Evolutionary conservation across 2,888 invertebrate species (phyloP).

Genomic region (Hypsopygia costalis): DNA sequence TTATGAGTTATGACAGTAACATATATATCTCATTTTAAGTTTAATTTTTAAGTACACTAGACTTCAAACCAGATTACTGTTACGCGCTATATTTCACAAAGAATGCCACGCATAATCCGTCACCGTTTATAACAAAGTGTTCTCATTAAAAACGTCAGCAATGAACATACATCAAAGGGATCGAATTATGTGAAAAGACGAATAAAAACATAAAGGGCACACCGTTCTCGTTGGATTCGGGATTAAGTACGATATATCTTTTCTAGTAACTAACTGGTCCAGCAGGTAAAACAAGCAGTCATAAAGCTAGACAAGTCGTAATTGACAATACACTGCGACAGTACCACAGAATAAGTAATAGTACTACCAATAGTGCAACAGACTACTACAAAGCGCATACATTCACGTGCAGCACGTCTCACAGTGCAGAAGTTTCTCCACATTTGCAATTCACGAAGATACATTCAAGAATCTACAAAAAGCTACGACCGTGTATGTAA

Average conservation of each 20-base stretch:
- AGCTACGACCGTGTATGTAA: neutral
- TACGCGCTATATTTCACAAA: too few species aligned
- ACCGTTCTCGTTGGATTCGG: neutral
- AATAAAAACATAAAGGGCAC: neutral
- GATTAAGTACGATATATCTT: slow-evolving; percentile 3
- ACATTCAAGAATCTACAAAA: slow-evolving; percentile 7
- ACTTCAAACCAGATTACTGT: too few species aligned
- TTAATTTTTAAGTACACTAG: too few species aligned
- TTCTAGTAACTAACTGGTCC: slow-evolving; percentile 12
- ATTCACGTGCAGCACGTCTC: slow-evolving; percentile 7
- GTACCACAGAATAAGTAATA: too few species aligned
- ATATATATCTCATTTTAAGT: too few species aligned
- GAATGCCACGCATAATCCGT: too few species aligned
- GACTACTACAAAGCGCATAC: slow-evolving; percentile 12
- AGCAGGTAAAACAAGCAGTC: slow-evolving; percentile 10
- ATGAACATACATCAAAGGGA: neutral
- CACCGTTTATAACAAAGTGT: too few species aligned
- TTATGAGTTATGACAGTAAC: too few species aligned
- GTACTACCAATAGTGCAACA: too few species aligned
- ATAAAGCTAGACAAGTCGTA: slow-evolving; percentile 12
- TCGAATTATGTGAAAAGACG: neutral
- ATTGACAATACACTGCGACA: slow-evolving; percentile 7
- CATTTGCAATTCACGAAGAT: slow-evolving; percentile 17
- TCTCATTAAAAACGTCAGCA: neutral
- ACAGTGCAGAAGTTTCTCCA: slow-evolving; percentile 21